Conservation (phyloP, 2,797 vertebrate species). For the Sebastes alutus region DNA sequence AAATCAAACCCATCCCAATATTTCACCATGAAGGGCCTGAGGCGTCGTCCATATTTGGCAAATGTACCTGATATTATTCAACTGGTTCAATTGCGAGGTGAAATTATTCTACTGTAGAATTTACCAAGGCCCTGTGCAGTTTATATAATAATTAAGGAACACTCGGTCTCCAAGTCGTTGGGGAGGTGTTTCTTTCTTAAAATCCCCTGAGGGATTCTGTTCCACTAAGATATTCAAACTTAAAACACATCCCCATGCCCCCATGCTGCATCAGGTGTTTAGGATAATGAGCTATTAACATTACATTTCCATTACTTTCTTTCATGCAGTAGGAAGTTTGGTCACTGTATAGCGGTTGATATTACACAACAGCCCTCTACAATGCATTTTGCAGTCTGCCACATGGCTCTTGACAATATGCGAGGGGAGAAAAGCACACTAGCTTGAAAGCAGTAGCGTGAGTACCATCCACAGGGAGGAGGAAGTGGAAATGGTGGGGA, state of each 20-base stretch:
- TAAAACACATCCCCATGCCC: not conserved
- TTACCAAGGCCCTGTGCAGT: not conserved
- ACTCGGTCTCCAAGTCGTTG: not conserved
- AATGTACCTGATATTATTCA: not conserved
- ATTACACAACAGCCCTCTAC: not conserved
- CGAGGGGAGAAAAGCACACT: not conserved
- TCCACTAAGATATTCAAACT: not conserved
- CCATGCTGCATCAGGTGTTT: slow-evolving; percentile 4
- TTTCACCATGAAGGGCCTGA: not conserved
- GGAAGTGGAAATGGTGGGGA: not conserved
- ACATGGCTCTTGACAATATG: slow-evolving; percentile 3
- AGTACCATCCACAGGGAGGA: not conserved
- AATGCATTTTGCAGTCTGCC: not conserved
- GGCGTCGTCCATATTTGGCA: not conserved
- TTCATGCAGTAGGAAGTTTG: slow-evolving; percentile 5
- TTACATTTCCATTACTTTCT: slow-evolving; percentile 4
- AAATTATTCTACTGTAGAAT: not conserved
- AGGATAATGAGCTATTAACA: slow-evolving; percentile 28
- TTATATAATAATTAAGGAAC: not conserved
- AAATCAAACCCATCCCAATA: not conserved
- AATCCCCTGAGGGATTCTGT: slow-evolving; percentile 1
- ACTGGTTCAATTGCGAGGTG: not conserved
- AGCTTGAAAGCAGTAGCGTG: not conserved
- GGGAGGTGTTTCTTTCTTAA: not conserved
- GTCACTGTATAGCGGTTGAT: not conserved